These are phyloP conservation scores for Pipistrellus pipistrellus DNA, from an alignment of 2,797 vertebrate species.

Conservation along the genomic window DNA sequence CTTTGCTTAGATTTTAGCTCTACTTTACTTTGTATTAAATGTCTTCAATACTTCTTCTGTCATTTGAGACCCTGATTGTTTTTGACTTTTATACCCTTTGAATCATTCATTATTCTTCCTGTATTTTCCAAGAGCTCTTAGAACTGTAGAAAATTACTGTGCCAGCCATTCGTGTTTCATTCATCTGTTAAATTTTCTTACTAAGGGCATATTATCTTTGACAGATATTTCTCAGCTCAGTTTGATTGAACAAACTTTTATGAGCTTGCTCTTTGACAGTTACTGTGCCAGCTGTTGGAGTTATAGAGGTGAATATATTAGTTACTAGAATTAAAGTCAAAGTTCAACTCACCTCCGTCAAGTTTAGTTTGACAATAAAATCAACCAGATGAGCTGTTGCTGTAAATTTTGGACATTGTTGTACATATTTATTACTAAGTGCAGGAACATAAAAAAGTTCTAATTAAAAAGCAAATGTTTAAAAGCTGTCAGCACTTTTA, in stretches of 20 bases:
- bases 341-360: background rate
- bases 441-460: slow-evolving; percentile 32
- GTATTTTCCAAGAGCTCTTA: background rate
- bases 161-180: slow-evolving; percentile 55
- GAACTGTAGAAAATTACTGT: background rate
- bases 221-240: slow-evolving; percentile 43
- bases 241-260: slow-evolving; percentile 63
- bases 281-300: slow-evolving; percentile 29
- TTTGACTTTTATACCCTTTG: slow-evolving; percentile 54
- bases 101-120: slow-evolving; percentile 55
- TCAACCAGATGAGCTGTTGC: slow-evolving; percentile 10
- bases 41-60: slow-evolving; percentile 48
- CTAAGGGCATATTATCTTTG: slow-evolving; percentile 44
- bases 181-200: slow-evolving; percentile 50
- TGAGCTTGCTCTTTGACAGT: slow-evolving; percentile 43
- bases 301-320: slow-evolving; percentile 39
- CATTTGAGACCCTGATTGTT: slow-evolving; percentile 27
- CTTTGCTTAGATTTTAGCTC: background rate
- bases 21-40: slow-evolving; percentile 2
- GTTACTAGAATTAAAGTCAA: slow-evolving; percentile 45
- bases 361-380: slow-evolving; percentile 29
- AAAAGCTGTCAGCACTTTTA: slow-evolving; percentile 26
- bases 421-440: slow-evolving; percentile 28
- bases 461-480: slow-evolving; percentile 72
- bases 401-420: slow-evolving; percentile 51